A percentile compares a stretch with the other conserved stretches of the same genome.
Conservation (phyloP, 1,140 invertebrate species). For the Nephotettix cincticeps region DNA sequence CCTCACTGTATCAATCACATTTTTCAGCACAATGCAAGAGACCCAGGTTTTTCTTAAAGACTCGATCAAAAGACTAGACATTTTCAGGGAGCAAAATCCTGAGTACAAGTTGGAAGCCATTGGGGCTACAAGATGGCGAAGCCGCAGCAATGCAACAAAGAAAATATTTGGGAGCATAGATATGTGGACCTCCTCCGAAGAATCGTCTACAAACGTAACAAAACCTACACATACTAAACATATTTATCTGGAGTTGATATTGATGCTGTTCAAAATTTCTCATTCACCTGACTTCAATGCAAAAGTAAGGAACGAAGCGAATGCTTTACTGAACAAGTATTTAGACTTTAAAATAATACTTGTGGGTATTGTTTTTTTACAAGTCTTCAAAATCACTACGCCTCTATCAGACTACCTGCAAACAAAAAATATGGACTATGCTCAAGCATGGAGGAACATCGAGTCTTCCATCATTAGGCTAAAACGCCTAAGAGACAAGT, state of each 20-base stretch:
- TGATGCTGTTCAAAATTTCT: not conserved
- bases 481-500: not conserved
- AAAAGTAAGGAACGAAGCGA: not conserved
- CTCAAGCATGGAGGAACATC: conserved; percentile 15
- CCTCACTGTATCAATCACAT: not conserved
- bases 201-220: not conserved
- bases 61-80: not conserved
- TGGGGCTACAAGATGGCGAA: conserved; percentile 8
- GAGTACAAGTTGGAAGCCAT: conserved; percentile 1
- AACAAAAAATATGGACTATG: not conserved
- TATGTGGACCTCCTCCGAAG: not conserved
- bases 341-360: not conserved
- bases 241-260: not conserved
- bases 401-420: conserved; percentile 6
- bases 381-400: not conserved
- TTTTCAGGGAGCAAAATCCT: conserved; percentile 15
- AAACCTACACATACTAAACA: too few species aligned
- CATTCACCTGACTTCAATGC: conserved; percentile 1
- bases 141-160: not conserved
- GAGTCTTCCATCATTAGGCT: too few species aligned
- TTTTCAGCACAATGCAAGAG: not conserved
- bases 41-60: not conserved
- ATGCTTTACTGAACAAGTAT: not conserved
- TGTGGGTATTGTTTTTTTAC: not conserved
- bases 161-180: not conserved